These are phyloP conservation scores for Phragmatobia fuliginosa DNA, from an alignment of 2,888 invertebrate species.

Conservation along the genomic window DNA sequence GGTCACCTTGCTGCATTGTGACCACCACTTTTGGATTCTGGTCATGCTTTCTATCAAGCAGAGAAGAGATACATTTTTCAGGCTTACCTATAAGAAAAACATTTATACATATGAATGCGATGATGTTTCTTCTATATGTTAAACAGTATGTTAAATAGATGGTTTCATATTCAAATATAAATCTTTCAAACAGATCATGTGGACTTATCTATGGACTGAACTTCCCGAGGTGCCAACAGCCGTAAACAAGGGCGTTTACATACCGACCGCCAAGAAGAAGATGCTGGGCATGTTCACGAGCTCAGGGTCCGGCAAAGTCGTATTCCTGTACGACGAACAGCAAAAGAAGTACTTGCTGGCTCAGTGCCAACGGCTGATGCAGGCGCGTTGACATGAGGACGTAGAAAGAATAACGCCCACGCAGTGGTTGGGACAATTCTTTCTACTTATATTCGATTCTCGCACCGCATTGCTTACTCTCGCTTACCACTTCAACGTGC, in stretches of 20 bases:
- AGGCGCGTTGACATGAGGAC: slow-evolving; percentile 78
- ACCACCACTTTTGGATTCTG: too few relatives aligned
- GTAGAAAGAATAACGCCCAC: slow-evolving; percentile 74
- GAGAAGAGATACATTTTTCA: too few relatives aligned
- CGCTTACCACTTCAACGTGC: slow-evolving; percentile 79
- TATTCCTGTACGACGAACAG: slow-evolving; percentile 80
- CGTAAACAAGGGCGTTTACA: slow-evolving; percentile 90
- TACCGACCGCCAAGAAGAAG: slow-evolving; percentile 87
- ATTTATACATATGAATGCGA: too few relatives aligned
- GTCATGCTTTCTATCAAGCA: too few relatives aligned
- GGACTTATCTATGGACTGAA: slow-evolving; percentile 93
- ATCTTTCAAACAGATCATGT: slow-evolving; percentile 90
- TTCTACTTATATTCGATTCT: slow-evolving; percentile 79
- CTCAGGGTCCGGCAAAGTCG: slow-evolving; percentile 88
- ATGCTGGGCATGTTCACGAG: slow-evolving; percentile 88
- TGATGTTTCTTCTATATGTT: too few relatives aligned
- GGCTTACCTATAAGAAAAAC: too few relatives aligned
- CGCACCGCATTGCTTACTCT: slow-evolving; percentile 74
- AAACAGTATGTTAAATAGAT: too few relatives aligned
- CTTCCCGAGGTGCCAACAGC: slow-evolving; percentile 89
- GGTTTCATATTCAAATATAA: too few relatives aligned
- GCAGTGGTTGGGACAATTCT: slow-evolving; percentile 71
- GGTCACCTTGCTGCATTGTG: too few relatives aligned
- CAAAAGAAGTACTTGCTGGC: slow-evolving; percentile 78
- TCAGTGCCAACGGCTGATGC: slow-evolving; percentile 77